Evolutionary conservation across 2,113 vertebrate genomes (phyloP).

Genomic region (Anolis sagrei): DNA sequence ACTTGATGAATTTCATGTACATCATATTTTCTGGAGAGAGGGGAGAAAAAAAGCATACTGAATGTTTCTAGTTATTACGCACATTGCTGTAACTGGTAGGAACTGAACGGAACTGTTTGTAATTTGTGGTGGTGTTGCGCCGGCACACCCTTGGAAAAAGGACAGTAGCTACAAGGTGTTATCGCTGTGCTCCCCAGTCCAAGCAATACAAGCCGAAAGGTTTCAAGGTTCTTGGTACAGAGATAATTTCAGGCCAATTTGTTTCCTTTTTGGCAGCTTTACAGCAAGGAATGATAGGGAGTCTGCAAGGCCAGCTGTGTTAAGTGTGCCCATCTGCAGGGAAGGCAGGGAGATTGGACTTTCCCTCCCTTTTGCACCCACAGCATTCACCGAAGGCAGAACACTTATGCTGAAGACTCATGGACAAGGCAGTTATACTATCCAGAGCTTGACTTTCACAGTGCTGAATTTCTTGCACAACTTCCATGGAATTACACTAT

Average conservation of each 20-base stretch:
- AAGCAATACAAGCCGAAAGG: slow-evolving; percentile 21
- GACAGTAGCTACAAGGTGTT: neutral
- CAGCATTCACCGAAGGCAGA: neutral
- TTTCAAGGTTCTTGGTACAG: slow-evolving; percentile 5
- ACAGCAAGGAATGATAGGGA: slow-evolving; percentile 37
- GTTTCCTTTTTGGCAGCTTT: slow-evolving; percentile 46
- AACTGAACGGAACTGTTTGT: slow-evolving; percentile 36
- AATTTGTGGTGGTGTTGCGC: slow-evolving; percentile 20
- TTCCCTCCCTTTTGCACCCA: neutral
- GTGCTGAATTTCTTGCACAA: neutral
- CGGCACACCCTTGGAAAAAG: slow-evolving; percentile 33
- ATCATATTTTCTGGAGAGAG: neutral
- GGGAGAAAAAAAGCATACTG: neutral
- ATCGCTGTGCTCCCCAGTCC: slow-evolving; percentile 6
- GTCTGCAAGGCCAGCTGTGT: neutral
- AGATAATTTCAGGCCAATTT: slow-evolving; percentile 43
- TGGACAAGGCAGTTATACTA: neutral
- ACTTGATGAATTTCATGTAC: neutral
- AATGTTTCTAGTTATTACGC: neutral
- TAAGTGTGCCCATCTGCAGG: neutral
- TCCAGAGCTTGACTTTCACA: neutral
- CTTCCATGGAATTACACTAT: neutral
- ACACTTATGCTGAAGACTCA: neutral
- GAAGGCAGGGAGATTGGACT: neutral
- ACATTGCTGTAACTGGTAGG: slow-evolving; percentile 9